phyloP scores from a whole-genome alignment of 2,797 vertebrate genomes.

The Siniperca scherzeri region DNA sequence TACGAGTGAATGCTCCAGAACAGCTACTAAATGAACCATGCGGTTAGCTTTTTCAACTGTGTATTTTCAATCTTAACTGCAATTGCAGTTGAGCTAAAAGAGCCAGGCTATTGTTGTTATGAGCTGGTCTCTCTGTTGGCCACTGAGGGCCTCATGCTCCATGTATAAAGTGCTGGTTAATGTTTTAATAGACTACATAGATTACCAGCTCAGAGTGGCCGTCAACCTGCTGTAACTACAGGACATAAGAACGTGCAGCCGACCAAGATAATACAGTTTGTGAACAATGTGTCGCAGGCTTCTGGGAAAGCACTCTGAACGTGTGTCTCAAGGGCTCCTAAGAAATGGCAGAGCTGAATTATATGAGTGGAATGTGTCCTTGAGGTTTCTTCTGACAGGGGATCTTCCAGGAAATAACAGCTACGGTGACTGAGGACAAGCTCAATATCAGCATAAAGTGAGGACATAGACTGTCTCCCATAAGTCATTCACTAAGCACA shows the following conservation, averaged over 20 bases:
- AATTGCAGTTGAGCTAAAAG: too few species aligned
- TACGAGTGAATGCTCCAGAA: too few species aligned
- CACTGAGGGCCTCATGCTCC: not conserved
- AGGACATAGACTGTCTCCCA: not conserved
- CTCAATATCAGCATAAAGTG: not conserved
- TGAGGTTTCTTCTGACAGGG: constrained; percentile 42
- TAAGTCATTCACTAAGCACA: constrained; percentile 11
- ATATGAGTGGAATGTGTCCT: constrained; percentile 40
- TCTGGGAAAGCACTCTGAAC: constrained; percentile 26
- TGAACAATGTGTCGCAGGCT: constrained; percentile 15
- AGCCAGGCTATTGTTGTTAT: not conserved
- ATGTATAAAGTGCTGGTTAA: not conserved
- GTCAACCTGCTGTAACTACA: constrained; percentile 20
- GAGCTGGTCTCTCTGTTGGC: not conserved
- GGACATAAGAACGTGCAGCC: not conserved
- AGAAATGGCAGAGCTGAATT: constrained; percentile 40
- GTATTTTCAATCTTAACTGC: too few species aligned
- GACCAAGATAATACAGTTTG: not conserved
- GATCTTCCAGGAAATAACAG: constrained; percentile 45
- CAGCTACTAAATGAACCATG: too few species aligned
- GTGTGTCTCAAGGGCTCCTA: constrained; percentile 30
- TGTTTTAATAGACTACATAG: constrained; percentile 9
- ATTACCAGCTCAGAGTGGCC: not conserved
- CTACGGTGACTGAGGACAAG: not conserved
- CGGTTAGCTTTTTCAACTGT: too few species aligned